Conservation (phyloP, 2,113 vertebrate genomes). For the Tyrannus savana region DNA sequence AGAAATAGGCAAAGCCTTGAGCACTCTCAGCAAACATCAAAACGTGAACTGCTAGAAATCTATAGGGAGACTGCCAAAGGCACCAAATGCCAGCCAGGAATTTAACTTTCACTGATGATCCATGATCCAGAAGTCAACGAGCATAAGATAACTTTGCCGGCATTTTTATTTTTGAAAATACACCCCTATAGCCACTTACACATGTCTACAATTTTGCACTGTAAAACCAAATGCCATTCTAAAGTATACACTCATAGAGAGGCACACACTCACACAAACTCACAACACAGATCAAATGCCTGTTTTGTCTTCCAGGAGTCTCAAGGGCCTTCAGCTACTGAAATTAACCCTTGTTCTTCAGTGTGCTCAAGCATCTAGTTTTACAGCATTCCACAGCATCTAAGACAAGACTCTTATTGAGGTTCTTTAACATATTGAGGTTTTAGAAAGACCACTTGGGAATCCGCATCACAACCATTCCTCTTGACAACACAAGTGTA, state of each 20-base stretch:
- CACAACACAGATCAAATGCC: background rate
- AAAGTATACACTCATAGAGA: background rate
- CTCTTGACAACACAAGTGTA: background rate
- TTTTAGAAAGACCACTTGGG: background rate
- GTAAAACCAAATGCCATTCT: background rate
- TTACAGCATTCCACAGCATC: background rate
- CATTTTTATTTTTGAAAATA: conserved; percentile 32
- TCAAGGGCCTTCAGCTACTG: background rate
- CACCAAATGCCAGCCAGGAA: background rate
- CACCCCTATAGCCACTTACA: background rate
- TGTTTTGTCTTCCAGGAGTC: background rate
- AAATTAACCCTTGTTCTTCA: background rate
- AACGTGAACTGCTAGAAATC: background rate
- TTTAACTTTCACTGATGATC: conserved; percentile 6
- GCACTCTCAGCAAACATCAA: background rate
- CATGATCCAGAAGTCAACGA: conserved; percentile 1
- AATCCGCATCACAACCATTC: background rate
- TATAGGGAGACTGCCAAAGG: background rate
- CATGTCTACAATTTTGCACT: background rate
- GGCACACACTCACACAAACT: background rate
- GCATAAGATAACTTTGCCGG: background rate
- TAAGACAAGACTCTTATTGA: background rate
- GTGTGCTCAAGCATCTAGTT: background rate
- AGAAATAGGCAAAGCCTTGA: conserved; percentile 28
- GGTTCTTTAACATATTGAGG: background rate